Conservation (phyloP, 1,140 invertebrate genomes). For the Drosophila gunungcola region DNA sequence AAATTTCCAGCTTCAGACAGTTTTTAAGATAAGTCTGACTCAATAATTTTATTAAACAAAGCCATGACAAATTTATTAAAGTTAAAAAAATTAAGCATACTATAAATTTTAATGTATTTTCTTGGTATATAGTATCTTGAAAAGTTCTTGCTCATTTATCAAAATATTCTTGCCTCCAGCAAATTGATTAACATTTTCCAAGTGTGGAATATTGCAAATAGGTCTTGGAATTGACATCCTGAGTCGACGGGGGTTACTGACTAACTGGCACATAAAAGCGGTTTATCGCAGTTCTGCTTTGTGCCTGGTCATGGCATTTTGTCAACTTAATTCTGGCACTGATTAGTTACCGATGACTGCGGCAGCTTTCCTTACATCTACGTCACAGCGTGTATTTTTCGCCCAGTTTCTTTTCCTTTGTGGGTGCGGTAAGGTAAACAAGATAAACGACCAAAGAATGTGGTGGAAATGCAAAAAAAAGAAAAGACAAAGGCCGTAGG, state of each 20-base stretch:
- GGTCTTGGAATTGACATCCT: conserved; percentile 20
- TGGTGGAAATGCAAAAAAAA: conserved; percentile 12
- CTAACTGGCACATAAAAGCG: conserved; percentile 37
- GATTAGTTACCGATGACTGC: conserved; percentile 64
- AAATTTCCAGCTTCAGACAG: no score
- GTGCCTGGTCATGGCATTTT: conserved; percentile 61
- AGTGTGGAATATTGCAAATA: conserved; percentile 21
- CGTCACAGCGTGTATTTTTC: conserved; percentile 16
- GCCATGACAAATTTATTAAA: no score
- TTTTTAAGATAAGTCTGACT: no score
- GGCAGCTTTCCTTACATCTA: conserved; percentile 27
- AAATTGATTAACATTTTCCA: conserved; percentile 37
- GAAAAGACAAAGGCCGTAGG: conserved; percentile 40
- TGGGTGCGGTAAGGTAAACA: conserved; percentile 57
- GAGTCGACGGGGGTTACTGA: conserved; percentile 5
- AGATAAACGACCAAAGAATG: conserved; percentile 46
- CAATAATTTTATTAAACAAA: no score
- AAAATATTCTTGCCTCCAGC: background rate
- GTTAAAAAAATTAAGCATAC: no score
- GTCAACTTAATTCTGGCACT: conserved; percentile 54
- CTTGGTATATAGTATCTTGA: background rate
- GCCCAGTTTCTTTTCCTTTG: conserved; percentile 6
- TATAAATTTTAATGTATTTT: no score
- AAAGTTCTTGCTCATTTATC: background rate
- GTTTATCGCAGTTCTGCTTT: conserved; percentile 35